Evolutionary conservation across 2,797 vertebrate species (phyloP).

Genomic region (Enoplosus armatus): DNA sequence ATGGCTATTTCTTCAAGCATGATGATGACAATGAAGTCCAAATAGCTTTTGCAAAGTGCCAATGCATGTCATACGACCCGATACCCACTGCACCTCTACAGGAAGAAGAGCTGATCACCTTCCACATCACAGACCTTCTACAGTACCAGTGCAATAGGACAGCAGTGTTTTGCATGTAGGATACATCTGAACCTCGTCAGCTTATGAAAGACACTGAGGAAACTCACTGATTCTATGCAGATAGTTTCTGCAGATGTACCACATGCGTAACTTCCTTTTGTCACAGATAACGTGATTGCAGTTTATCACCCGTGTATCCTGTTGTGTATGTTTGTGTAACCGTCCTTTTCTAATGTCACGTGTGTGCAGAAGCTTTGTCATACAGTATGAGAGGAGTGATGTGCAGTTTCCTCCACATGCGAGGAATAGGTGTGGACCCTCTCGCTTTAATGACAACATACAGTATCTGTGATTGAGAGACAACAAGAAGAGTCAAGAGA

Average conservation of each 20-base stretch:
- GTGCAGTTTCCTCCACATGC: constrained; percentile 10
- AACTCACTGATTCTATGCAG: constrained; percentile 4
- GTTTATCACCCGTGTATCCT: not conserved
- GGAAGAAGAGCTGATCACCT: constrained; percentile 26
- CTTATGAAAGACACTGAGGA: not conserved
- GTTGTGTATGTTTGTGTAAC: not conserved
- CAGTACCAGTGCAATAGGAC: not conserved
- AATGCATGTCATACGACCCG: not conserved
- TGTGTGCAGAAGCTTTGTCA: not conserved
- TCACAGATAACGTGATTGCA: constrained; percentile 18
- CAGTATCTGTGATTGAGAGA: constrained; percentile 23
- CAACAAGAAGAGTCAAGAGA: constrained; percentile 2
- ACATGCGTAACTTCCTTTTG: constrained; percentile 18
- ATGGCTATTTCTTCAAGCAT: not conserved
- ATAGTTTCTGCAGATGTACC: constrained; percentile 9
- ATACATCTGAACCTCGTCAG: not conserved
- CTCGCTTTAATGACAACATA: not conserved
- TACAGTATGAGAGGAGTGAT: not conserved
- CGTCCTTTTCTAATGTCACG: not conserved
- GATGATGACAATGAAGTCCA: not conserved
- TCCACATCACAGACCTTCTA: constrained; percentile 25
- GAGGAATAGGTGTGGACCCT: not conserved
- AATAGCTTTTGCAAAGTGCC: not conserved
- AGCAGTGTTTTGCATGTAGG: constrained; percentile 16
- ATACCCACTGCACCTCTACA: constrained; percentile 49